Conservation (phyloP, 2,888 invertebrate genomes). For the Cryptosula pallasiana region DNA sequence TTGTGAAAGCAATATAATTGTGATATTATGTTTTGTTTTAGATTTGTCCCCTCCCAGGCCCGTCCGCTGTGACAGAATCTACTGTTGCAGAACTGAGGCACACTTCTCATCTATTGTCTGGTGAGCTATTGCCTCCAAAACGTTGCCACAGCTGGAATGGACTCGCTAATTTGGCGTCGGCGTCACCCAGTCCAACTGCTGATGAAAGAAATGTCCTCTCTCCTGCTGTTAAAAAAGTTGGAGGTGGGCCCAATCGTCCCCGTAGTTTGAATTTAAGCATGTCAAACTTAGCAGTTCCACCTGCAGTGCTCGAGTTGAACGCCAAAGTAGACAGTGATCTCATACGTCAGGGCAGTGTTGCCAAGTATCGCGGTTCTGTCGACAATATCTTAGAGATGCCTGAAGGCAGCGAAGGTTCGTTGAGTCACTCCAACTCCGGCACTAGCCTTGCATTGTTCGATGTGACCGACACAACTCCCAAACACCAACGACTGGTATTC, state of each 20-base stretch:
- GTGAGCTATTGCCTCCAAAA: slow-evolving; percentile 1
- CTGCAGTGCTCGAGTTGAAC: slow-evolving; percentile 7
- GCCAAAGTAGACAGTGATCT: slow-evolving; percentile 15
- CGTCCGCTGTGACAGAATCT: neutral
- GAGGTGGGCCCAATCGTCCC: neutral
- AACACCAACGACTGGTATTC: neutral
- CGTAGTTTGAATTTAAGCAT: slow-evolving; percentile 9
- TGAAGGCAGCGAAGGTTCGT: neutral
- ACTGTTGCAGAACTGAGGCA: slow-evolving; percentile 7
- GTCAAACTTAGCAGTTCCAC: neutral
- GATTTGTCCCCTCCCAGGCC: slow-evolving; percentile 13
- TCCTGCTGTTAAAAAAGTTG: neutral
- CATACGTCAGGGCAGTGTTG: neutral
- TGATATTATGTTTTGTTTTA: too few relatives aligned
- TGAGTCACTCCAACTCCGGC: slow-evolving; percentile 16
- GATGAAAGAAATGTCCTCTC: neutral
- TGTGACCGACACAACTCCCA: neutral
- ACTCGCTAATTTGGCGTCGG: slow-evolving; percentile 15
- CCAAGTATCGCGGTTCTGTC: neutral
- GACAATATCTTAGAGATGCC: slow-evolving; percentile 4
- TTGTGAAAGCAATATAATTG: too few relatives aligned
- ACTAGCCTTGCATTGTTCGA: neutral
- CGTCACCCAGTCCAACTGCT: neutral
- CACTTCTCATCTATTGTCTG: neutral
- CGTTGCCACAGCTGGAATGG: slow-evolving; percentile 24